Conservation (phyloP, 2,797 vertebrate genomes). For the Lindbergichthys nudifrons region DNA sequence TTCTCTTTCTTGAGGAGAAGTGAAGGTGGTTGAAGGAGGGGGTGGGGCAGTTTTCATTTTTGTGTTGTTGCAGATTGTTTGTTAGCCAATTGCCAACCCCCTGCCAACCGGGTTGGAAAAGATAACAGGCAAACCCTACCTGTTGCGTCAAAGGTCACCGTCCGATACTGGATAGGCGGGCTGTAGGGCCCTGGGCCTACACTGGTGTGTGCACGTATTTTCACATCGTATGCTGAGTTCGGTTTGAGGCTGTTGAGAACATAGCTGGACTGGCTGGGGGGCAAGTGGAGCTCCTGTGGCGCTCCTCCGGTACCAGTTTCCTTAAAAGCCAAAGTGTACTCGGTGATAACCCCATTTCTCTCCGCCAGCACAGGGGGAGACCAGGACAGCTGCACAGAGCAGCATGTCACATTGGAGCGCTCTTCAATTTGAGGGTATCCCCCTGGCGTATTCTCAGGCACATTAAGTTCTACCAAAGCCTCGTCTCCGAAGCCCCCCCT, state of each 20-base stretch:
- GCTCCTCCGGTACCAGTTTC: conserved; percentile 84
- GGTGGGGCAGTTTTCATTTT: conserved; percentile 65
- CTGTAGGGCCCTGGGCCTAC: conserved; percentile 98
- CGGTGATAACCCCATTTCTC: conserved; percentile 92
- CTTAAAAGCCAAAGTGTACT: conserved; percentile 95
- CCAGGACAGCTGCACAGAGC: conserved; percentile 95
- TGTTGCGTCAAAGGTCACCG: conserved; percentile 91
- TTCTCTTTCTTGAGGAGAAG: conserved; percentile 75
- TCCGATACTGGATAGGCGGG: conserved; percentile 97
- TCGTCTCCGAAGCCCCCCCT: conserved; percentile 94
- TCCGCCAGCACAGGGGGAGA: conserved; percentile 94
- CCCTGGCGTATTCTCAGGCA: conserved; percentile 91
- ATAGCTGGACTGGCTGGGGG: conserved; percentile 88
- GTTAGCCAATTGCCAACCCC: conserved; percentile 71
- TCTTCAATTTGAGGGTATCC: conserved; percentile 94
- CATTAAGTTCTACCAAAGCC: conserved; percentile 85
- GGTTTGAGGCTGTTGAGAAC: conserved; percentile 95
- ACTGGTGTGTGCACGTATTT: conserved; percentile 98
- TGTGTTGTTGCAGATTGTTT: conserved; percentile 61
- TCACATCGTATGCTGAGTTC: conserved; percentile 94
- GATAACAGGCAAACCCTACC: conserved; percentile 92
- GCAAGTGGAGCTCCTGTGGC: conserved; percentile 89
- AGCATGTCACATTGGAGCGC: conserved; percentile 89
- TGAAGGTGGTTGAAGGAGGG: conserved; percentile 78
- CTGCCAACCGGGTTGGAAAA: conserved; percentile 75